A percentile compares a stretch with the other conserved stretches of the same genome.
Conservation (phyloP, 2,797 vertebrate genomes). For the Furcifer pardalis region DNA sequence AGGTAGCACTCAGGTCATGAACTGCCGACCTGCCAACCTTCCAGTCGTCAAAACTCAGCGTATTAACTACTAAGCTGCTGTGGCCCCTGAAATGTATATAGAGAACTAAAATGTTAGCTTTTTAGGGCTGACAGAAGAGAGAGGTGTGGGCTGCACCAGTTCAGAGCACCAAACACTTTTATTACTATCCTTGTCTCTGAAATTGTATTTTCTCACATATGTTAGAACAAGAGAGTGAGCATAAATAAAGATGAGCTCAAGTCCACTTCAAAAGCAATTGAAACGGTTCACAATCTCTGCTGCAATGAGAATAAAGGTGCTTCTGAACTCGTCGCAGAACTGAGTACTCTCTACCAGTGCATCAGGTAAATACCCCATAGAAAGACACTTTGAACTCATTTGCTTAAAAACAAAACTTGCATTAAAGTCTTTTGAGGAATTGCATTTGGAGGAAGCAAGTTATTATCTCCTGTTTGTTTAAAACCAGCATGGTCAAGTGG, state of each 20-base stretch:
- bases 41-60: too few relatives aligned
- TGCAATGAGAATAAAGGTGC: slow-evolving; percentile 99
- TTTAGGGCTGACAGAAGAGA: not conserved
- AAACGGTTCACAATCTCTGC: slow-evolving; percentile 95
- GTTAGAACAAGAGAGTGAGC: slow-evolving; percentile 94
- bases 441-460: not conserved
- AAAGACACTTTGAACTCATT: not conserved
- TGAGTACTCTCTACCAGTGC: slow-evolving; percentile 95
- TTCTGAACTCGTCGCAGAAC: slow-evolving; percentile 94
- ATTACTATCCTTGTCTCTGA: not conserved
- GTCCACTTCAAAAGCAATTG: slow-evolving; percentile 95
- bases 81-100: not conserved
- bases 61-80: too few relatives aligned
- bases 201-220: slow-evolving; percentile 35
- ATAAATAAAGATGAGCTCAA: slow-evolving; percentile 98
- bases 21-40: too few relatives aligned
- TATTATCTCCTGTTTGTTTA: too few relatives aligned
- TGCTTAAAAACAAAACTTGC: not conserved
- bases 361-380: slow-evolving; percentile 83
- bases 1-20: too few relatives aligned
- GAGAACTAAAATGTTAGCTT: not conserved
- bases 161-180: not conserved
- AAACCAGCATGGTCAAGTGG: too few relatives aligned
- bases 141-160: not conserved
- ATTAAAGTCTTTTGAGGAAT: not conserved